Evolutionary conservation across 2,797 vertebrate genomes (phyloP).

Genomic region (Prionace glauca): DNA sequence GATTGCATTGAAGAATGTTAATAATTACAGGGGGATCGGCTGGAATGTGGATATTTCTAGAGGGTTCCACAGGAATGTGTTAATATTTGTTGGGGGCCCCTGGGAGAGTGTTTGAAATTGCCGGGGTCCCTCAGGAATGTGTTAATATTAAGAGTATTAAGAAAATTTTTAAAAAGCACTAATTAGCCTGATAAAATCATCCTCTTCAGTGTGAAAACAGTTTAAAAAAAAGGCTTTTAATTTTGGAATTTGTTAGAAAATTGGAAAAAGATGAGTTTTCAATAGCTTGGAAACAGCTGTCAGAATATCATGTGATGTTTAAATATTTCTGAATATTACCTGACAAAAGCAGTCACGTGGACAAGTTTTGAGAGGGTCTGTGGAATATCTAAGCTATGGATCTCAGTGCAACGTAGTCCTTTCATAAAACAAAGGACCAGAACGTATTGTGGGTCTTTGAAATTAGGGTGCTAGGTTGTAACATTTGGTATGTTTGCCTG

Average conservation of each 20-base stretch:
- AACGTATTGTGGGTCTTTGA: too few relatives aligned
- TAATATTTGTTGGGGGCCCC: not conserved
- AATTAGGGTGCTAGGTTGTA: not conserved
- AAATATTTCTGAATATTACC: not conserved
- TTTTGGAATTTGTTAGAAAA: not conserved
- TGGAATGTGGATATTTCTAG: not conserved
- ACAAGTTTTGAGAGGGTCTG: not conserved
- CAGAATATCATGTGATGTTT: not conserved
- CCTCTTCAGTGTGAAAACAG: not conserved
- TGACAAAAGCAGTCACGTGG: not conserved
- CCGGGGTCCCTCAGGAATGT: not conserved
- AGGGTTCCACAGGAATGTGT: not conserved
- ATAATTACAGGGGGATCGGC: not conserved
- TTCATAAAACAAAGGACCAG: not conserved
- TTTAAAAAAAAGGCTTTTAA: not conserved
- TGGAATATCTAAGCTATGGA: too few relatives aligned
- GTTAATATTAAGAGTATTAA: not conserved
- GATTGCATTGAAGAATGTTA: too few relatives aligned
- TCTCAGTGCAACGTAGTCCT: not conserved
- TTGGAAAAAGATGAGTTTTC: not conserved
- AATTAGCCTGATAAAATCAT: not conserved
- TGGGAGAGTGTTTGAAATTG: not conserved
- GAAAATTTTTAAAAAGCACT: not conserved
- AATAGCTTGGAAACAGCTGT: not conserved
- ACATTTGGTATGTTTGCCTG: not conserved